Evolutionary conservation across 2,797 vertebrate genomes (phyloP).

Genomic region (Pteropus rufus): DNA sequence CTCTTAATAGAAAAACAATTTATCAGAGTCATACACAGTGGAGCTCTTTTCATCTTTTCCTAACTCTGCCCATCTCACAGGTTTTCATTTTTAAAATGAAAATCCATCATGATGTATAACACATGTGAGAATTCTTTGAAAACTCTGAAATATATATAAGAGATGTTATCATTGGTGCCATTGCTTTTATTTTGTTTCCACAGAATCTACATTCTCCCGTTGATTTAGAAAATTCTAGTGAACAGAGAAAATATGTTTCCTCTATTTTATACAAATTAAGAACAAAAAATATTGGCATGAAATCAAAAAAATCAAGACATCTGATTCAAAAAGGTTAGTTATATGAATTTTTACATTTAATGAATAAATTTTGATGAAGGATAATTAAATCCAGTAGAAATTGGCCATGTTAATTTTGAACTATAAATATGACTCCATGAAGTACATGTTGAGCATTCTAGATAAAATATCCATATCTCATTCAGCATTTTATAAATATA

Average conservation of each 20-base stretch:
- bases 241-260: conserved; percentile 35
- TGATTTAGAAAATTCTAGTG: not conserved
- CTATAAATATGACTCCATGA: not conserved
- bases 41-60: not conserved
- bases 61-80: not conserved
- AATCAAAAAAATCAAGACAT: conserved; percentile 32
- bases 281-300: conserved; percentile 37
- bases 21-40: not conserved
- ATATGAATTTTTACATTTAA: not conserved
- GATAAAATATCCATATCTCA: not conserved
- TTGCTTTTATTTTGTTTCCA: conserved; percentile 63
- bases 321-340: conserved; percentile 72
- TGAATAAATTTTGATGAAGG: not conserved
- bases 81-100: conserved; percentile 13
- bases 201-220: conserved; percentile 49
- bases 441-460: not conserved
- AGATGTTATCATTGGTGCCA: not conserved
- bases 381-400: not conserved
- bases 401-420: not conserved
- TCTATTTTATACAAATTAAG: conserved; percentile 26
- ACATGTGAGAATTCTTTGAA: not conserved
- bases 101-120: not conserved
- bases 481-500: not conserved
- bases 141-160: not conserved
- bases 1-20: not conserved